Conservation (phyloP, 2,888 invertebrate species). For the Ornithoptera priamus region DNA sequence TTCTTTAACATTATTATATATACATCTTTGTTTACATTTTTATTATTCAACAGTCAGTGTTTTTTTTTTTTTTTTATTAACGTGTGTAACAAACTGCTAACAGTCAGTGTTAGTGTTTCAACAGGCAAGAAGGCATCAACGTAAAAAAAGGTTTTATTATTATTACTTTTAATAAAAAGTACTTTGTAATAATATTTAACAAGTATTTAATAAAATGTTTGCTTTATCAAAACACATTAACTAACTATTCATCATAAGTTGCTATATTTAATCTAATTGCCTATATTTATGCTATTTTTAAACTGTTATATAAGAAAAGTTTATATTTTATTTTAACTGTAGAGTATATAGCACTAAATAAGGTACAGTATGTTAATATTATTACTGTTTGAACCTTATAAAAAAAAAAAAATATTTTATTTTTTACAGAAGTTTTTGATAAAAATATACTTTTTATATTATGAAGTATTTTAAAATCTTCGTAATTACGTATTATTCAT, state of each 20-base stretch:
- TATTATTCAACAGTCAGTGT: too few relatives aligned
- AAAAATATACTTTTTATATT: neutral
- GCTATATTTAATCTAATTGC: slow-evolving; percentile 5
- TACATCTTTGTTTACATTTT: too few relatives aligned
- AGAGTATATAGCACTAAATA: neutral
- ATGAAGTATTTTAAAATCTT: neutral
- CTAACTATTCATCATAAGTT: neutral
- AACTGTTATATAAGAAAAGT: slow-evolving; percentile 7
- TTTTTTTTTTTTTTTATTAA: too few relatives aligned
- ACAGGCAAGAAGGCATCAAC: too few relatives aligned
- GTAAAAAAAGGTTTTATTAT: too few relatives aligned
- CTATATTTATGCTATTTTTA: neutral
- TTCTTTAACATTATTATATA: too few relatives aligned
- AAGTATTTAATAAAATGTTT: neutral
- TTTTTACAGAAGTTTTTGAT: neutral
- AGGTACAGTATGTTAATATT: neutral
- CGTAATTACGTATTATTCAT: too few relatives aligned
- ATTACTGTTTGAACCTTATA: neutral
- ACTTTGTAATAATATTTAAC: too few relatives aligned
- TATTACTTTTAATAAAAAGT: too few relatives aligned
- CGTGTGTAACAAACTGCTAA: too few relatives aligned
- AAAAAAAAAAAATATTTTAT: neutral
- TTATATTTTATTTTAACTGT: neutral
- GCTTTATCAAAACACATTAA: slow-evolving; percentile 11
- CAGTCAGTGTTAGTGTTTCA: too few relatives aligned